Percentiles rank a stretch among this genome's conserved stretches.
These are phyloP conservation scores for Microctenopoma steveboyesi DNA, from an alignment of 2,797 vertebrate species.

Conservation along the genomic window DNA sequence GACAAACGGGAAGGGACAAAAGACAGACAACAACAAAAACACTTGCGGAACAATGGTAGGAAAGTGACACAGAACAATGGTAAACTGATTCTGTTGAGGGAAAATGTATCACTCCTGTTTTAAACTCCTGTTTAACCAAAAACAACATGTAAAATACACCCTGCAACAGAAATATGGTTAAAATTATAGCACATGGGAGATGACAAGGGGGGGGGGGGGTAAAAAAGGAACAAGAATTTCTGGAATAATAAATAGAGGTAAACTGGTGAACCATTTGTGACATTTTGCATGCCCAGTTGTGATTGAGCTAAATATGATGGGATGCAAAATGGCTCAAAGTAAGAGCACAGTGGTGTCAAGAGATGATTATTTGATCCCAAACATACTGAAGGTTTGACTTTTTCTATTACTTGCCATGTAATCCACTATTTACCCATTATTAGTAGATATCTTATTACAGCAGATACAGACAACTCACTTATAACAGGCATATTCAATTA, in stretches of 20 bases:
- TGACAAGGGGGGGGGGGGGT: conserved; percentile 15
- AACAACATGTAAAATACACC: conserved; percentile 27
- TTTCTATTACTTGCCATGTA: too few relatives aligned
- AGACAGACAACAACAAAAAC: conserved; percentile 40
- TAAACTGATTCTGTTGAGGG: conserved; percentile 21
- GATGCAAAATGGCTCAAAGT: conserved; percentile 42
- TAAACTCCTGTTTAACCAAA: background rate
- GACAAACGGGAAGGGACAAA: conserved; percentile 25
- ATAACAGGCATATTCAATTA: background rate
- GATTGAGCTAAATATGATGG: conserved; percentile 12
- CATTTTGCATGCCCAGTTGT: conserved; percentile 36
- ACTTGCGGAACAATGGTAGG: conserved; percentile 49
- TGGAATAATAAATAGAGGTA: conserved; percentile 11
- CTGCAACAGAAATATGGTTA: conserved; percentile 69
- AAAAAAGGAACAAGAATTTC: conserved; percentile 9
- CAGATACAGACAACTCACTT: background rate
- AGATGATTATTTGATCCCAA: background rate
- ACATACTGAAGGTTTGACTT: background rate
- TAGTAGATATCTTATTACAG: too few relatives aligned
- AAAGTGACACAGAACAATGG: conserved; percentile 28
- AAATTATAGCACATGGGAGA: conserved; percentile 36
- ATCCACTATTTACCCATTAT: background rate
- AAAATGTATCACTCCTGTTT: conserved; percentile 29
- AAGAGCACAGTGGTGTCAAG: background rate
- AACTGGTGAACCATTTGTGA: conserved; percentile 2